These are phyloP conservation scores for Cheiracanthium punctorium DNA, from an alignment of 2,888 invertebrate species.

Conservation along the genomic window DNA sequence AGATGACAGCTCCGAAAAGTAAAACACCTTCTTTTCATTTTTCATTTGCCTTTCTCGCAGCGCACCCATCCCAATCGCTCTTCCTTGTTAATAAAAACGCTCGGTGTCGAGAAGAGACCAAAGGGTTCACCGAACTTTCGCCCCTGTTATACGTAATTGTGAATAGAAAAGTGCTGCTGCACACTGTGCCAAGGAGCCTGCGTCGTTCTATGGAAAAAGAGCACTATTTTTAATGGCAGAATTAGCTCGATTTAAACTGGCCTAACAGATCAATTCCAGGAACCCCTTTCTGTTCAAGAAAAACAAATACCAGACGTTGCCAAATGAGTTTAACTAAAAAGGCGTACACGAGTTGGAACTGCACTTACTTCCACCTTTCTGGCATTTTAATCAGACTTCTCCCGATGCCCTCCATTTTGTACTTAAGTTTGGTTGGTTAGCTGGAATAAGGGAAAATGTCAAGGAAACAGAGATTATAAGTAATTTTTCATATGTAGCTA, in stretches of 20 bases:
- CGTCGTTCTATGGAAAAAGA: neutral
- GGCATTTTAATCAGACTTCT: no score
- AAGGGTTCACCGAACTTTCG: slow-evolving; percentile 43
- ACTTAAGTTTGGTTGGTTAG: no score
- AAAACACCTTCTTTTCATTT: neutral
- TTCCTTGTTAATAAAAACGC: neutral
- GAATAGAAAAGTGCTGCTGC: neutral
- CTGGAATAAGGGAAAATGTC: no score
- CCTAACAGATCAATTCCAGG: neutral
- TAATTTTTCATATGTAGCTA: no score
- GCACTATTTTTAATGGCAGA: slow-evolving; percentile 13
- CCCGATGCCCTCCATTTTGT: no score
- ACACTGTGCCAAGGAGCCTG: slow-evolving; percentile 1
- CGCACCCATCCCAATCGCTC: neutral
- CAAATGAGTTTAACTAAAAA: neutral
- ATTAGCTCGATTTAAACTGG: neutral
- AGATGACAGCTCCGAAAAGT: slow-evolving; percentile 39
- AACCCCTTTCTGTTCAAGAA: neutral
- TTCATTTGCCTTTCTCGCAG: neutral
- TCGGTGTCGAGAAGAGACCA: neutral
- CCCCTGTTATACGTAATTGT: slow-evolving; percentile 32
- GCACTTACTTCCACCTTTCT: no score
- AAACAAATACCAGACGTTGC: neutral
- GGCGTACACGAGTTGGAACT: neutral
- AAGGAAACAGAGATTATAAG: no score